Evolutionary conservation across 2,888 invertebrate species (phyloP).

Genomic region (Leucozona laternaria): DNA sequence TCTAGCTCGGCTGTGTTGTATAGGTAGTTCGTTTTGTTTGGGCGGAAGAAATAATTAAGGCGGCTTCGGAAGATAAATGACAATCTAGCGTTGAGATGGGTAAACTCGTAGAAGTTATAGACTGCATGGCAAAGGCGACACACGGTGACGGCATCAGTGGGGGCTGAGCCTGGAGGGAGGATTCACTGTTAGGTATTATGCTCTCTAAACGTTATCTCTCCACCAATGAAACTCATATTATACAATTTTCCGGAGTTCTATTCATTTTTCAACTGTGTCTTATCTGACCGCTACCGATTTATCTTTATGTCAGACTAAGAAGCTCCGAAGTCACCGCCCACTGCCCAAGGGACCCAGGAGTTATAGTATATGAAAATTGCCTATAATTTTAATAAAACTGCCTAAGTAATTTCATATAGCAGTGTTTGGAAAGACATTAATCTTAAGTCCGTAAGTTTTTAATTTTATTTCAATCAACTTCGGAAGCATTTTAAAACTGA

Average conservation of each 20-base stretch:
- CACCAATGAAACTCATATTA: slow-evolving; percentile 1
- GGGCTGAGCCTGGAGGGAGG: not conserved
- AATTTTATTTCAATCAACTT: slow-evolving; percentile 20
- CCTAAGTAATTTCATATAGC: not conserved
- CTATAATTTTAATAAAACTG: slow-evolving; percentile 48
- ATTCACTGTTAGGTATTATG: not conserved
- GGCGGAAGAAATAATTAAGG: slow-evolving; percentile 70
- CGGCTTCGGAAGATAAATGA: slow-evolving; percentile 72
- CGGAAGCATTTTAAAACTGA: not conserved
- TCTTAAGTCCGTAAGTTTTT: slow-evolving; percentile 28
- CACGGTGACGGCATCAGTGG: not conserved
- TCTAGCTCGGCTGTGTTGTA: not conserved
- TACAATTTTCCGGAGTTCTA: slow-evolving; percentile 20
- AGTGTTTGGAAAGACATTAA: slow-evolving; percentile 59
- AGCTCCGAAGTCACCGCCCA: slow-evolving; percentile 46
- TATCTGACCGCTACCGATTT: slow-evolving; percentile 74
- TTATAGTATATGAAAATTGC: slow-evolving; percentile 7
- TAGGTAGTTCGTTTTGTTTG: slow-evolving; percentile 6
- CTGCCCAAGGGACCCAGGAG: not conserved
- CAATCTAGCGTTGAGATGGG: slow-evolving; percentile 63
- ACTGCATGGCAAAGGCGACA: not conserved
- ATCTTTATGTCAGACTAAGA: slow-evolving; percentile 70
- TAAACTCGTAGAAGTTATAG: not conserved
- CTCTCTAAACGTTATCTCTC: slow-evolving; percentile 56
- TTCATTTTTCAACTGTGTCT: slow-evolving; percentile 71